Evolutionary conservation across 2,888 invertebrate genomes (phyloP).

Genomic region (Trichopoda pennipes): DNA sequence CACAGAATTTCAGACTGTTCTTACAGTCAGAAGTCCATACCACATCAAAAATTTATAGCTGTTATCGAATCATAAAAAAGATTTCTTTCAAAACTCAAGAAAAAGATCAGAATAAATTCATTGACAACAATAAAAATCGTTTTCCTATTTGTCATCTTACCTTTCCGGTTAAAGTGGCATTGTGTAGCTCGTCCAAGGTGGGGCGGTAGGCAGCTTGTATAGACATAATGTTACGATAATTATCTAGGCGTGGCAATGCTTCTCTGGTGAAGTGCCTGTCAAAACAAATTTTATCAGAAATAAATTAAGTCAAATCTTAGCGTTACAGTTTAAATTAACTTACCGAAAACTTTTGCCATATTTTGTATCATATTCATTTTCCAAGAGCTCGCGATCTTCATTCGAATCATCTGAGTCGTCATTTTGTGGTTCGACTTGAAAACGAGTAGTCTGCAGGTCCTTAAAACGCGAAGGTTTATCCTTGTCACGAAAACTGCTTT

Average conservation of each 20-base stretch:
- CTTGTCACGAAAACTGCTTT: conserved; percentile 85
- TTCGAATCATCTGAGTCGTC: conserved; percentile 81
- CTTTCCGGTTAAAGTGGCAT: conserved; percentile 90
- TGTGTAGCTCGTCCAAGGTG: conserved; percentile 93
- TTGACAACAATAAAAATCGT: too few species aligned
- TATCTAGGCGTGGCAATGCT: conserved; percentile 92
- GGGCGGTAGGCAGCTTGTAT: conserved; percentile 93
- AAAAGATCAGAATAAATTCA: too few species aligned
- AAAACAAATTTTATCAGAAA: background rate
- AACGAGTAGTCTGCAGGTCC: conserved; percentile 83
- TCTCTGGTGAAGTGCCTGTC: conserved; percentile 91
- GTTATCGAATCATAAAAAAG: too few species aligned
- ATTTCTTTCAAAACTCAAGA: too few species aligned
- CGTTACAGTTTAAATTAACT: conserved; percentile 35
- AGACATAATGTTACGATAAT: conserved; percentile 93
- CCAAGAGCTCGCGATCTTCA: conserved; percentile 81
- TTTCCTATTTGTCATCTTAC: conserved; percentile 83
- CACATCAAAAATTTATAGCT: too few species aligned
- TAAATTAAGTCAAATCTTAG: background rate
- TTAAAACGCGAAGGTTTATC: conserved; percentile 85
- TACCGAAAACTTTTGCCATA: conserved; percentile 91
- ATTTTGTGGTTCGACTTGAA: conserved; percentile 82
- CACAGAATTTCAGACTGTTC: too few species aligned
- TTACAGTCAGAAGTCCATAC: too few species aligned
- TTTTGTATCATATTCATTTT: conserved; percentile 85